Percentiles rank a stretch among this genome's conserved stretches.
Evolutionary conservation across 2,797 vertebrate species (phyloP).

Genomic region (Arctocebus calabarensis): DNA sequence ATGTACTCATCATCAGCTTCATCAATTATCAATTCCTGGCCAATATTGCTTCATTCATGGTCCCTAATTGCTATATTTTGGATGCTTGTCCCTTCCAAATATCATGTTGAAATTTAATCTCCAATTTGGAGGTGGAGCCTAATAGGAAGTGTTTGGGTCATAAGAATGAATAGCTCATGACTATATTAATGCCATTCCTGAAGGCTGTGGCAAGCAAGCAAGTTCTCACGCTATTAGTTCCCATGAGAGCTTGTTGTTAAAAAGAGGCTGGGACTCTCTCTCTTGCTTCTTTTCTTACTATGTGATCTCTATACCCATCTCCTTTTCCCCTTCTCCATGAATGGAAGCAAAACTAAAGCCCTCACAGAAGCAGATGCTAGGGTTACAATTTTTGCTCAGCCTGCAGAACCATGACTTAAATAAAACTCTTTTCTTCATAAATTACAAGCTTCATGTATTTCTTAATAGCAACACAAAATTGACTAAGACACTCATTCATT

Average conservation of each 20-base stretch:
- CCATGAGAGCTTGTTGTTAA: background rate
- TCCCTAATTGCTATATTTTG: background rate
- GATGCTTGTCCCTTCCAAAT: background rate
- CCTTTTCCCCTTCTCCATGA: background rate
- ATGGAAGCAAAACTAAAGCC: background rate
- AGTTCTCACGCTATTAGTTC: background rate
- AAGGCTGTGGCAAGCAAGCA: background rate
- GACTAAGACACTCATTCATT: background rate
- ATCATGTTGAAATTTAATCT: background rate
- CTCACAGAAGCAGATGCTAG: background rate
- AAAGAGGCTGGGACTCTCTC: background rate
- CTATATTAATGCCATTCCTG: background rate
- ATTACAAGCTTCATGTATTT: background rate
- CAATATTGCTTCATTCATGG: background rate
- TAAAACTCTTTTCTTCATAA: background rate
- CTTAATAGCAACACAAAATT: background rate
- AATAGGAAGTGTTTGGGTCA: background rate
- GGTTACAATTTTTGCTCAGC: background rate
- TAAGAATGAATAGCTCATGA: background rate
- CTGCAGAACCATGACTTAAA: background rate
- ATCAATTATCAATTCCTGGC: conserved; percentile 2
- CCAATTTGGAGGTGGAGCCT: background rate
- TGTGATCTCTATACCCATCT: background rate
- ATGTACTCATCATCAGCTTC: background rate
- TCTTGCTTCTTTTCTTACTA: background rate